phyloP scores from a whole-genome alignment of 2,113 vertebrate genomes.

The Colinus virginianus region DNA sequence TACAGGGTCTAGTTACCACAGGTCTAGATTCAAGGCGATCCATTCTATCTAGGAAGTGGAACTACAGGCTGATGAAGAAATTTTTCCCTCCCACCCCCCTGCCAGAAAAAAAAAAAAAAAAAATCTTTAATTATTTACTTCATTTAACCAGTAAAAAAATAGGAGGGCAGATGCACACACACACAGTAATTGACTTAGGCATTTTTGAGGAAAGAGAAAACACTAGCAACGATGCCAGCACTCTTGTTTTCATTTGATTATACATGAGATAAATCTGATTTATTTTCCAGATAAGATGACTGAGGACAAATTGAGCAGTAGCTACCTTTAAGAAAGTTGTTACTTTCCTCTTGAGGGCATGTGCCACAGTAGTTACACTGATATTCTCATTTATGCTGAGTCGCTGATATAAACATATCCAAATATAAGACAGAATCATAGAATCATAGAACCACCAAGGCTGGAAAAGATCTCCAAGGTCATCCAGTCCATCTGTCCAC shows the following conservation, averaged over 20 bases:
- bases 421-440: not conserved
- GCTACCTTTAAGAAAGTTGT: not conserved
- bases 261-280: not conserved
- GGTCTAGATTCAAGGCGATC: not conserved
- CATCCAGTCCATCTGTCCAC: too few relatives aligned
- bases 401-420: not conserved
- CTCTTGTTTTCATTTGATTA: not conserved
- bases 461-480: too few relatives aligned
- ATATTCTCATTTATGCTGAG: not conserved
- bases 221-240: not conserved
- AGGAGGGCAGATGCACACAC: accelerated
- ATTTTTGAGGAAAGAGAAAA: not conserved
- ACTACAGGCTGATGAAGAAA: not conserved
- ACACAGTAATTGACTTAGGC: not conserved
- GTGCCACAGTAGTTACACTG: not conserved
- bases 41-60: not conserved
- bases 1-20: not conserved
- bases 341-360: not conserved
- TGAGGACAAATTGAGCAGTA: not conserved
- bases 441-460: too few relatives aligned
- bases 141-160: not conserved
- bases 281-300: not conserved
- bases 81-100: not conserved
- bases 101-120: too few relatives aligned
- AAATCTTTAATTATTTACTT: not conserved